Percentiles rank a stretch among this genome's conserved stretches.
Conservation (phyloP, 2,888 invertebrate genomes). For the Epinotia demarniana region DNA sequence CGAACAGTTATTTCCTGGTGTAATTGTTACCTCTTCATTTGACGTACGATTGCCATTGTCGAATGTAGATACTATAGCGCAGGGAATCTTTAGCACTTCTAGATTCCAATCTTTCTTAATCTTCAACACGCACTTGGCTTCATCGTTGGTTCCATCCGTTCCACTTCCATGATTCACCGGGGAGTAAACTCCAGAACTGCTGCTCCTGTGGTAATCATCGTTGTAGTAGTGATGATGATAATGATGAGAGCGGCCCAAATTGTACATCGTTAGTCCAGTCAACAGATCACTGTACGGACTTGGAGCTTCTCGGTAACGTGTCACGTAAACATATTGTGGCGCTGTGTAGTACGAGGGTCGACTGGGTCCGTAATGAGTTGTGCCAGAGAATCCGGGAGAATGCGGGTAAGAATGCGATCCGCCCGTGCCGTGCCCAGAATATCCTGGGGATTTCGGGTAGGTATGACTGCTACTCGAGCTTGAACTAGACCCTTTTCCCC, state of each 20-base stretch:
- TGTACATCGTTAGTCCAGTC: conserved; percentile 49
- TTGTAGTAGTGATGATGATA: conserved; percentile 46
- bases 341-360: conserved; percentile 41
- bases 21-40: conserved; percentile 1
- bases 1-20: conserved; percentile 23
- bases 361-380: conserved; percentile 13
- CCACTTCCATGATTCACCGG: conserved; percentile 1
- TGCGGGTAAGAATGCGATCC: conserved; percentile 30
- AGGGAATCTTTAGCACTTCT: conserved; percentile 45
- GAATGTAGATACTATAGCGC: conserved; percentile 49
- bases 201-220: conserved; percentile 38
- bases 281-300: conserved; percentile 46
- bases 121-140: conserved; percentile 33
- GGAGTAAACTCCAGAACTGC: conserved; percentile 16
- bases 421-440: conserved; percentile 32
- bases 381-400: conserved; percentile 29
- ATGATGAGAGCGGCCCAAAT: conserved; percentile 46
- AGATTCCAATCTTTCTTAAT: conserved; percentile 32
- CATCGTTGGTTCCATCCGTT: conserved; percentile 3
- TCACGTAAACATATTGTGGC: conserved; percentile 47
- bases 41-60: conserved; percentile 19
- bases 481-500: conserved; percentile 10
- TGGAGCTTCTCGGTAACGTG: conserved; percentile 43
- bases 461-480: conserved; percentile 6
- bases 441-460: conserved; percentile 24